These are phyloP conservation scores for Larimichthys polyactis DNA, from an alignment of 2,113 vertebrate species.

Conservation along the genomic window DNA sequence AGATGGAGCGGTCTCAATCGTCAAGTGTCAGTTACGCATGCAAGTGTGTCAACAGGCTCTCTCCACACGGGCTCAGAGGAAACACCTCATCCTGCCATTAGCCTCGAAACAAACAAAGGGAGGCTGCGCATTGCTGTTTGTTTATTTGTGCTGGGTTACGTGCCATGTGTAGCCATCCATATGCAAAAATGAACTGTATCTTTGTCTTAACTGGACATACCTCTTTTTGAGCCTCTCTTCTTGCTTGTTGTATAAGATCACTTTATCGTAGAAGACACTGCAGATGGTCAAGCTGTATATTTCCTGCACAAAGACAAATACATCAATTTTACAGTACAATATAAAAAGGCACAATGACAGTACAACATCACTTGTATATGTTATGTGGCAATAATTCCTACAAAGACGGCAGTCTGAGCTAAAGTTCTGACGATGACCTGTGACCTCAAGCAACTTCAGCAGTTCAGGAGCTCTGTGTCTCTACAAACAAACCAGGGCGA, in stretches of 20 bases:
- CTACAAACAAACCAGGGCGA: constrained; percentile 40
- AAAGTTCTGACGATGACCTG: constrained; percentile 13
- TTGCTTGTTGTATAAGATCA: constrained; percentile 67
- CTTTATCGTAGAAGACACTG: constrained; percentile 65
- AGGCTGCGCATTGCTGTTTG: constrained; percentile 40
- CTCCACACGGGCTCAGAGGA: constrained; percentile 48
- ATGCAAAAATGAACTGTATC: neutral
- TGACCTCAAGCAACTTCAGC: constrained; percentile 23
- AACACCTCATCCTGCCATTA: constrained; percentile 73
- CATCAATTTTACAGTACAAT: neutral
- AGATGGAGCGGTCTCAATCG: constrained; percentile 55
- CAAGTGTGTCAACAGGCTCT: constrained; percentile 59
- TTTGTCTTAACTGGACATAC: constrained; percentile 60
- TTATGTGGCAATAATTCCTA: neutral
- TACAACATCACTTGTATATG: neutral
- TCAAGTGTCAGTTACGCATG: constrained; percentile 56
- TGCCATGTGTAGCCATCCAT: constrained; percentile 9
- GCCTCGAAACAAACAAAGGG: constrained; percentile 70
- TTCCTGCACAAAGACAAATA: constrained; percentile 64
- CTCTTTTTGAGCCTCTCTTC: constrained; percentile 70
- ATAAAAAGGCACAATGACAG: neutral
- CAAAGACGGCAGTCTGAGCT: constrained; percentile 1
- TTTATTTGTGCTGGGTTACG: constrained; percentile 21
- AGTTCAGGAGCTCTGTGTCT: constrained; percentile 49
- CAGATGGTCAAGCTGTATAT: constrained; percentile 65